Percentiles rank a stretch among this genome's conserved stretches.
Conservation (phyloP, 2,797 vertebrate species). For the Cirrhinus mrigala region DNA sequence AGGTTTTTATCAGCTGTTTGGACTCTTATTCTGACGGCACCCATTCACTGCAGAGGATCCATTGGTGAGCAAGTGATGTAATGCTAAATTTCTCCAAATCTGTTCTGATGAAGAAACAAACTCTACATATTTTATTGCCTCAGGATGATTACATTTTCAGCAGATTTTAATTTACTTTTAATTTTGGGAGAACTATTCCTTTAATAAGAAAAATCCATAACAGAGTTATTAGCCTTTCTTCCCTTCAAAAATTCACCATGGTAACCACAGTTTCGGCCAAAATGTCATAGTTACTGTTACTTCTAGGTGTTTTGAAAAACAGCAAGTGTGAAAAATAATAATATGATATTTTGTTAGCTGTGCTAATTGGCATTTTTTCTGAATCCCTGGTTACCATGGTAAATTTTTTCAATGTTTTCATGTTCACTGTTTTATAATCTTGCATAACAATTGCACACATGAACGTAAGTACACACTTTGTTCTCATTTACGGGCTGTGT, state of each 20-base stretch:
- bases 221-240: background rate
- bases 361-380: background rate
- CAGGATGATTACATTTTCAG: background rate
- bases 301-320: background rate
- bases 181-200: background rate
- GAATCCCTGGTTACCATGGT: constrained; percentile 4
- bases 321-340: background rate
- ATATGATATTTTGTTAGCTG: background rate
- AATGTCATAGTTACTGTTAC: constrained; percentile 1
- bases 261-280: background rate
- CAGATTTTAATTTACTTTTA: background rate
- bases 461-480: background rate
- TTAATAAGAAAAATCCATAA: background rate
- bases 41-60: too few species aligned
- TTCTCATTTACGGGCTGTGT: background rate
- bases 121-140: too few species aligned
- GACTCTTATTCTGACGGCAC: too few species aligned
- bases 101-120: too few species aligned
- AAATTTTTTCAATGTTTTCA: background rate
- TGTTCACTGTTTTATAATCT: background rate
- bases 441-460: constrained; percentile 3
- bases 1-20: too few species aligned
- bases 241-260: background rate
- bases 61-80: too few species aligned
- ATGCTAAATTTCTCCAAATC: too few species aligned